Conservation (phyloP, 23 tunicate species). For the Clavelina lepadiformis region DNA sequence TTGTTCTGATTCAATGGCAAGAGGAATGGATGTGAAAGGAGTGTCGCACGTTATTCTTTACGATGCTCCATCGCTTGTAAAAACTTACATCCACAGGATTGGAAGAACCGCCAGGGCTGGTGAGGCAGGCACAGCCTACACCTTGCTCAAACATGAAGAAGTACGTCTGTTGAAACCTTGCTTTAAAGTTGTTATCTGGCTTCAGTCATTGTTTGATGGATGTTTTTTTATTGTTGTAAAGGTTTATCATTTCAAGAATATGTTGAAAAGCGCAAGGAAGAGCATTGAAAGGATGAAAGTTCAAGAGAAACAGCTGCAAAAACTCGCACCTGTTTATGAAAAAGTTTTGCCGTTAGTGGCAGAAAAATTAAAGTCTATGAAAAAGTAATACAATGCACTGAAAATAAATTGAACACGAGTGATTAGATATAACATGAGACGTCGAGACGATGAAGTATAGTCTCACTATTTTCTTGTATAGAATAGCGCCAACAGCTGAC, state of each 20-base stretch:
- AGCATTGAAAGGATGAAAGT: conserved; percentile 13
- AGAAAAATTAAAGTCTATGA: conserved; percentile 20
- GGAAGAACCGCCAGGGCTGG: conserved; percentile 94
- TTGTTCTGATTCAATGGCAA: conserved; percentile 75
- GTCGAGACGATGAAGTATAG: too few species aligned
- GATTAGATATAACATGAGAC: too few species aligned
- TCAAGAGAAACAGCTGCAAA: neutral
- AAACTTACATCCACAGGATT: conserved; percentile 69
- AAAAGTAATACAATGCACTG: conserved; percentile 22
- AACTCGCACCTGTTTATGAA: conserved; percentile 30
- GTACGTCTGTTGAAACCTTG: too few species aligned
- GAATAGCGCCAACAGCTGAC: too few species aligned
- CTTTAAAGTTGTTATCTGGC: too few species aligned
- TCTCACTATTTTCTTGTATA: too few species aligned
- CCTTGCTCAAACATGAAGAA: conserved; percentile 20
- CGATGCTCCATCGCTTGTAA: conserved; percentile 51
- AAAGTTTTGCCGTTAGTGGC: conserved; percentile 34
- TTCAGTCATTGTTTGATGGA: too few species aligned
- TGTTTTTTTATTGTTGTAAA: conserved; percentile 16
- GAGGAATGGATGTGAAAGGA: conserved; percentile 69
- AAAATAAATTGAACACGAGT: too few species aligned
- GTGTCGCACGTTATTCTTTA: conserved; percentile 61
- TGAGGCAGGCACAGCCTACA: conserved; percentile 56
- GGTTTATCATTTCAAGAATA: conserved; percentile 49
- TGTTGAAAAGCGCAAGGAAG: conserved; percentile 46